Base-by-base conservation (phyloP, 2,888 invertebrate species). In the Matsumyia berberina region DNA sequence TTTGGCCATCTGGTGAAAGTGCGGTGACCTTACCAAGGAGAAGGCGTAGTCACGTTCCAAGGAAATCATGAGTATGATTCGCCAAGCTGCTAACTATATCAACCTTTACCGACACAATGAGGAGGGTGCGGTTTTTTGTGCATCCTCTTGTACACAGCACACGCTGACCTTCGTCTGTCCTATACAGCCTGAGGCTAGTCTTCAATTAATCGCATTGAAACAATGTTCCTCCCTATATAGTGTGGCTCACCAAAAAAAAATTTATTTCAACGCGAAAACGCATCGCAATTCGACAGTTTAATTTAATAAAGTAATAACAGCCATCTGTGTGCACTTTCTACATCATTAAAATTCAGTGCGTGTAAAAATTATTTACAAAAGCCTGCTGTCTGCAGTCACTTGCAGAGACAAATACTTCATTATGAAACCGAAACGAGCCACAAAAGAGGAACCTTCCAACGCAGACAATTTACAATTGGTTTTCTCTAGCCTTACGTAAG, bases 271-370 rank as follows among this genome's bases (percentile, higher is more conserved):
- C 17, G 19, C 24, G 37, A 24, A 74, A 66, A 17, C 57, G 46
- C 44, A 57, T 62, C 19, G 51, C 51, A 60, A 62, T 72, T 72
- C 12, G 33, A 39, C 31, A 19, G 57, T 42, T 33, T 37, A 49
- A n/a, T 24, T 49, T 24, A 37, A 19, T 37, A 37, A 35, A 24
- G 37, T 19, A 12, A 49, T 37, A 11, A 64, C n/a, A 24, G n/a
- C 19, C 42, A 12, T 15, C 17, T 17, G n/a, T 24, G 17, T 46
- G 33, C 57, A 67, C 78, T 82, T 82, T 78, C 82, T 72, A 78
- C 78, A 29, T 83, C 60, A 83, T 83, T 79, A 33, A 62, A 58
- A 82, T 82, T 78, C 82, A 51, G 24, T 46, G 2, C 53, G 37
- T 39, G 66, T 24, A 12, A 58, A 9, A 31, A 39, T 17, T 24